These are phyloP conservation scores for Resseliella maxima DNA, from an alignment of 2,888 invertebrate genomes.

Conservation along the genomic window DNA sequence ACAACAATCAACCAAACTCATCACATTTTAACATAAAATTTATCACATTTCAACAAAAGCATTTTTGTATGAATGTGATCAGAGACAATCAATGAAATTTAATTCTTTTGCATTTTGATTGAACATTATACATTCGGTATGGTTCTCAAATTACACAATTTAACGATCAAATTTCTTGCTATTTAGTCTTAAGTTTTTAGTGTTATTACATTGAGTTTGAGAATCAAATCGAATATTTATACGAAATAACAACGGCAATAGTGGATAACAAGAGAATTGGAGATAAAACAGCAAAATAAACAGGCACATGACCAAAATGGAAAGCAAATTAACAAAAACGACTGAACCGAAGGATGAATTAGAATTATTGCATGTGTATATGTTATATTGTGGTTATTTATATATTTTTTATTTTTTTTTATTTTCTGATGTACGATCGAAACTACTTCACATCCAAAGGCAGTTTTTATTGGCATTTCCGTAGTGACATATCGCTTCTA, in stretches of 20 bases:
- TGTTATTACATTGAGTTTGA: background rate
- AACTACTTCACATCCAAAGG: background rate
- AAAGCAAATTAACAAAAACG: background rate
- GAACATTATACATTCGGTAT: background rate
- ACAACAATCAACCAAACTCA: background rate
- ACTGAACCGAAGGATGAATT: background rate
- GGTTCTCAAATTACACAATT: background rate
- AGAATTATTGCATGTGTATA: background rate
- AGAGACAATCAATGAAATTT: background rate
- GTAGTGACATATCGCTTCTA: conserved; percentile 37
- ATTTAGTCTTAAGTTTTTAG: background rate
- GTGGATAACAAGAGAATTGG: background rate
- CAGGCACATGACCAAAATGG: too few species aligned
- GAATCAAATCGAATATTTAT: background rate
- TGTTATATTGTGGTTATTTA: too few species aligned
- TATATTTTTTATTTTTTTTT: background rate
- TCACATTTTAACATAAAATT: background rate
- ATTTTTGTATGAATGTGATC: background rate
- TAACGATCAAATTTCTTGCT: background rate
- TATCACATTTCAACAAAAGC: background rate
- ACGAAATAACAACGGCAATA: background rate
- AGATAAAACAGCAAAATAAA: background rate
- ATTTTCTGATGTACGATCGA: background rate
- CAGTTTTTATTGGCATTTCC: conserved; percentile 44
- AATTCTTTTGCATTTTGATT: background rate